Evolutionary conservation across 2,113 vertebrate genomes (phyloP).

Genomic region (Zosterops borbonicus): DNA sequence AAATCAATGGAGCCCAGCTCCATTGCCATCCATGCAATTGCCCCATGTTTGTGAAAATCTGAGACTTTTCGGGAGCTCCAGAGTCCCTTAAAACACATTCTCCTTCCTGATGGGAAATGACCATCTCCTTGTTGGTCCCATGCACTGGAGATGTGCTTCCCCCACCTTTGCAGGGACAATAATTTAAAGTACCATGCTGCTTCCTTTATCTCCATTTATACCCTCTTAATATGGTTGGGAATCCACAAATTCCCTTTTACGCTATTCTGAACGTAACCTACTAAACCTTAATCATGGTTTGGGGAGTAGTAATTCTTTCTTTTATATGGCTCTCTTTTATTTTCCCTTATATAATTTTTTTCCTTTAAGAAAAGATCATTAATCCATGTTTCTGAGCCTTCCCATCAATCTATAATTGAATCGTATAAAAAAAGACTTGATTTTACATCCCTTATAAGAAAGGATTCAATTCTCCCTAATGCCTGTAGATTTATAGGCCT

Average conservation of each 20-base stretch:
- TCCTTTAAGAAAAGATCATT: constrained; percentile 73
- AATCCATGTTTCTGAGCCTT: constrained; percentile 69
- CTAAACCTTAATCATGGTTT: constrained; percentile 75
- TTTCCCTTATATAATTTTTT: constrained; percentile 56
- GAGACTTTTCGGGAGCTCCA: background rate
- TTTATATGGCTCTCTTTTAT: constrained; percentile 50
- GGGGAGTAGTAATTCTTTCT: constrained; percentile 70
- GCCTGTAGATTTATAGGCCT: constrained; percentile 61
- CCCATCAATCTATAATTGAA: constrained; percentile 81
- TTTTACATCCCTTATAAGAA: constrained; percentile 73
- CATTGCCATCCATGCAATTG: fast-evolving
- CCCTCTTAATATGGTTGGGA: constrained; percentile 67
- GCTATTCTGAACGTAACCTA: constrained; percentile 65
- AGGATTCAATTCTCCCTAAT: constrained; percentile 71
- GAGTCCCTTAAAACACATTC: background rate
- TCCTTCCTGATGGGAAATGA: background rate
- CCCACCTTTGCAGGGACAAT: background rate
- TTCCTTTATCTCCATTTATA: constrained; percentile 61
- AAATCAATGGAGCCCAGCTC: background rate
- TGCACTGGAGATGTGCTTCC: background rate
- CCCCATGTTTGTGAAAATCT: background rate
- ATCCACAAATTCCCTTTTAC: constrained; percentile 71
- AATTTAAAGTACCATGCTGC: constrained; percentile 44
- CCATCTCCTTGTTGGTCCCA: background rate
- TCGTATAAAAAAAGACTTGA: constrained; percentile 75